Evolutionary conservation across 2,797 vertebrate species (phyloP), one percentile per base, ranked within the genome.

Genomic region (Lepidocolaptes lacrymiger): DNA sequence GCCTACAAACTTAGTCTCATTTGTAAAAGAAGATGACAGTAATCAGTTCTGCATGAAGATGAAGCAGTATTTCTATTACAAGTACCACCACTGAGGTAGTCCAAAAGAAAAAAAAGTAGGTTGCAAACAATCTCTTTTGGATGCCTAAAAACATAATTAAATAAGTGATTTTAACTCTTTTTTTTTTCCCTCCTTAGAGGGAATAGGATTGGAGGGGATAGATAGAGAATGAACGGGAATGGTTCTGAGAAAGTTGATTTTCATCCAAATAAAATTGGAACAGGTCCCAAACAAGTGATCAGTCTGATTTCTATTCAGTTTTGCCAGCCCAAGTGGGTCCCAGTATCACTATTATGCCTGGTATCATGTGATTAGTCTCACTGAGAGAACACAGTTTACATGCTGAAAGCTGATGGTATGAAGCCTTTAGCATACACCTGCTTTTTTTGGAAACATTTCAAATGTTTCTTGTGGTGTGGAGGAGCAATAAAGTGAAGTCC

Each of bases 361-460:
- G 48, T 51, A 66, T 95, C 71, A 66, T 16, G n/a, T 37, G 80
- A 85, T 88, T 76, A 72, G 32, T 56, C 59, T 79, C 78, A 59
- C 1, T n/a, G 54, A 86, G 51, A 74, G 55, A 74, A 41, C 11
- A 51, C 8, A 58, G 78, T 52, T 85, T 71, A 54, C 48, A 59
- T 10, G 28, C 63, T 22, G 62, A 63, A 80, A 71, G 44, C 10
- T n/a, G 66, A 79, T 43, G 63, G 37, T 59, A 71, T 26, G 51
- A 51, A 89, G 78, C 43, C 87, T 88, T 63, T 41, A 86, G 91
- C 34, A 8, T 24, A 85, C 73, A 84, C 79, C 89, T 91, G 89
- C 39, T 79, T 81, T 85, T 93, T 95, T 7, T 73, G 91, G 95
- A 91, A 92, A 64, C 28, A 49, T 93, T 94, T 93, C 85, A 94